These are phyloP conservation scores for Thunnus thynnus DNA, from an alignment of 2,113 vertebrate genomes.

Conservation along the genomic window DNA sequence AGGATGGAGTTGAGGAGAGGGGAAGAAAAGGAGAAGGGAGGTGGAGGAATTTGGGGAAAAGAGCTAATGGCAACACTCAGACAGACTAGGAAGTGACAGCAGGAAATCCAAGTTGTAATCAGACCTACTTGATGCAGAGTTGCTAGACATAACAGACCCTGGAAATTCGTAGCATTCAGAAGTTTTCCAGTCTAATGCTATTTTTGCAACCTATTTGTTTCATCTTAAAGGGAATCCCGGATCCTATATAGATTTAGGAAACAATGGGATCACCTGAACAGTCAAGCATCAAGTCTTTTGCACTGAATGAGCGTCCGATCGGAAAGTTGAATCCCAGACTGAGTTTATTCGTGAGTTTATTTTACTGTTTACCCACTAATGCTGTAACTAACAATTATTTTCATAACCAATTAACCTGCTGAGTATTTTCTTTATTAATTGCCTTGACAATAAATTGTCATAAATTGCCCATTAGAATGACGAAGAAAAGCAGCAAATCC, in stretches of 20 bases:
- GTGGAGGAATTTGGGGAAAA: conserved; percentile 11
- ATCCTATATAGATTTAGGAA: neutral
- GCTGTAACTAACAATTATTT: neutral
- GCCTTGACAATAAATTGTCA: neutral
- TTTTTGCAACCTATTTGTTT: neutral
- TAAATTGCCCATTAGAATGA: too few species aligned
- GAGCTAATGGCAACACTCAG: conserved; percentile 44
- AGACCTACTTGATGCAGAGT: conserved; percentile 11
- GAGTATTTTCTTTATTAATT: neutral
- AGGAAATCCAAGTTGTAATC: conserved; percentile 59
- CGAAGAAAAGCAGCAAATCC: neutral
- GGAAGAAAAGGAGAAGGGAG: neutral
- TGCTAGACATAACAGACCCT: conserved; percentile 51
- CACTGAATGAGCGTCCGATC: neutral
- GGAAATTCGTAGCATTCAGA: conserved; percentile 4
- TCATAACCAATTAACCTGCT: neutral
- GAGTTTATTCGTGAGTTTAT: neutral
- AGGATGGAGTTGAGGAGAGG: conserved; percentile 21
- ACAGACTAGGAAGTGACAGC: conserved; percentile 45
- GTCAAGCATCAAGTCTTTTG: neutral
- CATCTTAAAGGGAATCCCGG: neutral
- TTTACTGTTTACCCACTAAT: neutral
- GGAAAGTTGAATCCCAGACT: neutral
- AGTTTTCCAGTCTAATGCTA: neutral
- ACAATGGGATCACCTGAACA: neutral